phyloP scores from a whole-genome alignment of 37 sponge, comb jelly and placozoan genomes.

The Amphimedon queenslandica region DNA sequence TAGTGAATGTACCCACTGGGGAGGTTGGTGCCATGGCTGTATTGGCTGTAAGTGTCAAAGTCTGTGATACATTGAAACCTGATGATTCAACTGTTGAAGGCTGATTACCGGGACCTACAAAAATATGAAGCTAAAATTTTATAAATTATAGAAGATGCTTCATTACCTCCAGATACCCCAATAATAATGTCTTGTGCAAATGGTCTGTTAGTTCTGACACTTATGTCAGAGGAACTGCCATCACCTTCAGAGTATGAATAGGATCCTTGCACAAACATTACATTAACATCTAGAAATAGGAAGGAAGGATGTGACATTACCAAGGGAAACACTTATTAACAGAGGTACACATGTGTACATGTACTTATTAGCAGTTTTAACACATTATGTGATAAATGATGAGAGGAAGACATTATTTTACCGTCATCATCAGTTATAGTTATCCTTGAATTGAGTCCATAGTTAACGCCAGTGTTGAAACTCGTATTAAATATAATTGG shows the following conservation, averaged over 20 bases:
- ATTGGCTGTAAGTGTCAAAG: background rate
- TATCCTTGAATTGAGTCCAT: background rate
- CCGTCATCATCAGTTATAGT: conserved; percentile 10
- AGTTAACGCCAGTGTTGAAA: no score
- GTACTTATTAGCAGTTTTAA: no score
- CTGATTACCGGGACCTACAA: background rate
- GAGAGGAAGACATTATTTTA: no score
- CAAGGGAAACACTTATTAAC: no score
- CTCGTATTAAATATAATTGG: background rate
- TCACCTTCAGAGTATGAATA: conserved; percentile 2
- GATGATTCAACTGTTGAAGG: background rate
- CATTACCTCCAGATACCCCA: conserved; percentile 1
- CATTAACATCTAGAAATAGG: background rate
- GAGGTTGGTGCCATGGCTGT: background rate
- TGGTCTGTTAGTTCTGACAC: background rate
- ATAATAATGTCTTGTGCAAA: background rate
- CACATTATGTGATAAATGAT: no score
- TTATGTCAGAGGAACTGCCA: background rate
- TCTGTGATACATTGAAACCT: background rate
- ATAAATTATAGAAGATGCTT: no score
- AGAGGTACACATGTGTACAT: no score
- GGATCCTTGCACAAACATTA: background rate
- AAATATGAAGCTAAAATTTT: background rate
- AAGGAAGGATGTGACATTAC: no score
- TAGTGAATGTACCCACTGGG: background rate